Evolutionary conservation across 2,797 vertebrate species (phyloP).

Genomic region (Alfaro cultratus): DNA sequence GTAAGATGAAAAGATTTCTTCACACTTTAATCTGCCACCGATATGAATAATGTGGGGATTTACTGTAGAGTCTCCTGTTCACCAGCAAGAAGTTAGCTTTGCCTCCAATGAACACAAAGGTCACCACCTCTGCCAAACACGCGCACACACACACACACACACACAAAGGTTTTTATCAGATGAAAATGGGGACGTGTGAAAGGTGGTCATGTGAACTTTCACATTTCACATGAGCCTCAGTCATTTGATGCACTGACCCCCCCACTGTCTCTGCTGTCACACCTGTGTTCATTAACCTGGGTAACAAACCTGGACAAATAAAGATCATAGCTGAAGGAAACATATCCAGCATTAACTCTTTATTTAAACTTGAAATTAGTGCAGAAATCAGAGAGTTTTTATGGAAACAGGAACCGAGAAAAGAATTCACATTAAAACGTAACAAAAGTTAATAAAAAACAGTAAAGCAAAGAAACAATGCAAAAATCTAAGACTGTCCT

Average conservation of each 20-base stretch:
- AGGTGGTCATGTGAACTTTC: background rate
- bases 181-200: background rate
- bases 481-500: too few species aligned
- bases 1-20: background rate
- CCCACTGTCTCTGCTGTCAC: background rate
- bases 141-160: too few species aligned
- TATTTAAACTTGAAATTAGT: background rate
- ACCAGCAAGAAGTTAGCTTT: background rate
- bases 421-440: background rate
- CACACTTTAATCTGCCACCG: background rate
- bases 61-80: background rate
- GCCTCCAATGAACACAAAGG: background rate
- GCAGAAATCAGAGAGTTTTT: too few species aligned
- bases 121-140: background rate
- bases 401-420: background rate
- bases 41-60: background rate
- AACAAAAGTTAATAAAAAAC: background rate
- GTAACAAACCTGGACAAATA: background rate
- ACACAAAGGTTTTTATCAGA: background rate
- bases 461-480: background rate
- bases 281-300: background rate
- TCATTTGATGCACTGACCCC: background rate
- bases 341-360: background rate
- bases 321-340: background rate
- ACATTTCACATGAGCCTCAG: background rate